Conservation (phyloP, 2,888 invertebrate species). For the Drosophila longiperda region DNA sequence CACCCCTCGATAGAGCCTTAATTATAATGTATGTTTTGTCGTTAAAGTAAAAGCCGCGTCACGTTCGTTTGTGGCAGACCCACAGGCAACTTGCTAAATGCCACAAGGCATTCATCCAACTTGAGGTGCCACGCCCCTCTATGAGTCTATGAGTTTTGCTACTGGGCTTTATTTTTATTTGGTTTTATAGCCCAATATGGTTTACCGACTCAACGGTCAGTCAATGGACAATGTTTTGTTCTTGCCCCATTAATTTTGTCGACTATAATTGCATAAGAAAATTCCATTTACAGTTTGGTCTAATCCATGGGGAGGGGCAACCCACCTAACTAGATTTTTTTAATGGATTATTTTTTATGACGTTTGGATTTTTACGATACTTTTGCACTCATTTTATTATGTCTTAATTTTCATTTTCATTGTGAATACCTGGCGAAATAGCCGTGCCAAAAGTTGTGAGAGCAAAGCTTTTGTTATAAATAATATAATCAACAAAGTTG, state of each 20-base stretch:
- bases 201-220: slow-evolving; percentile 39
- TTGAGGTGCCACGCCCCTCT: slow-evolving; percentile 39
- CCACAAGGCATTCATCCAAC: slow-evolving; percentile 48
- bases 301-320: not conserved
- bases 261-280: slow-evolving; percentile 51
- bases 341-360: slow-evolving; percentile 69
- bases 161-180: slow-evolving; percentile 62
- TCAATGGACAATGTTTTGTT: slow-evolving; percentile 50
- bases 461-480: slow-evolving; percentile 47
- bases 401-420: slow-evolving; percentile 40
- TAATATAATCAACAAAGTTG: slow-evolving; percentile 63
- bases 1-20: slow-evolving; percentile 39
- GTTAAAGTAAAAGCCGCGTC: slow-evolving; percentile 68
- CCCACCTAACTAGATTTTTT: slow-evolving; percentile 9
- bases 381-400: slow-evolving; percentile 44
- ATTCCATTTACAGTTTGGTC: slow-evolving; percentile 32
- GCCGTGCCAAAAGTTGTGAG: slow-evolving; percentile 2
- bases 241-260: slow-evolving; percentile 40
- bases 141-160: slow-evolving; percentile 26
- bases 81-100: slow-evolving; percentile 14
- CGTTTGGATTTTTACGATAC: slow-evolving; percentile 63
- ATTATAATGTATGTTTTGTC: slow-evolving; percentile 75
- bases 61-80: slow-evolving; percentile 50
- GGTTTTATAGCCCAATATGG: slow-evolving; percentile 71
- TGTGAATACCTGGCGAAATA: slow-evolving; percentile 32